Conservation (phyloP, 2,888 invertebrate species). For the Platynereis dumerilii region DNA sequence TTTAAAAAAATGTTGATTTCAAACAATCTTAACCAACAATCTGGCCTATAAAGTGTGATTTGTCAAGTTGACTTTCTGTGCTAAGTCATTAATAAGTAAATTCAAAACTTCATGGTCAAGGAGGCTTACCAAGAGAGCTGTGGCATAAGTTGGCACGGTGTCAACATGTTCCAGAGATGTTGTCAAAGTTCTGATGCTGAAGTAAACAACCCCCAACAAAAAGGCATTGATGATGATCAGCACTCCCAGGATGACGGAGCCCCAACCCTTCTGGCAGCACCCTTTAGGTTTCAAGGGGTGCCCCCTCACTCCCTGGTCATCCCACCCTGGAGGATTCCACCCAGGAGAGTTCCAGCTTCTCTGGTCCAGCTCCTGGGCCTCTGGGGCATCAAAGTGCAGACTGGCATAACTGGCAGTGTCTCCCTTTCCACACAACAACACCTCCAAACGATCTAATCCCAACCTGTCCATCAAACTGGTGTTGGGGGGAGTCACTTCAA, state of each 20-base stretch:
- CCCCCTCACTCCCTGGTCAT: no score
- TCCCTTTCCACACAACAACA: no score
- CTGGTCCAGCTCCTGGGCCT: no score
- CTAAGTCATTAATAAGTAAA: background rate
- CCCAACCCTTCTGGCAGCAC: conserved; percentile 64
- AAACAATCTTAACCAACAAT: background rate
- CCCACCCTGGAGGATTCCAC: no score
- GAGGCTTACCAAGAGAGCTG: conserved; percentile 82
- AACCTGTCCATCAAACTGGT: no score
- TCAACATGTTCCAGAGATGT: conserved; percentile 79
- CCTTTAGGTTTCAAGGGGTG: no score
- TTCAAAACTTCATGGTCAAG: no score
- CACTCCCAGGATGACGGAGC: conserved; percentile 80
- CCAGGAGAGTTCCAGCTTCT: no score
- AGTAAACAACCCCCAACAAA: conserved; percentile 79
- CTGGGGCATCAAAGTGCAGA: no score
- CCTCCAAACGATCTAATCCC: no score
- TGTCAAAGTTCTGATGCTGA: conserved; percentile 79
- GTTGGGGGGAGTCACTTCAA: no score
- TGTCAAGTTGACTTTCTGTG: background rate
- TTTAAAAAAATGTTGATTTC: background rate
- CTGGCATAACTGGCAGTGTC: no score
- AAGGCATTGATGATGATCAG: conserved; percentile 72
- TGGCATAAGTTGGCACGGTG: conserved; percentile 93
- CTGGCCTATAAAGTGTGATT: background rate